Percentiles rank a stretch among this genome's conserved stretches.
Conservation (phyloP, 2,113 vertebrate species). For the Stictonetta naevosa region DNA sequence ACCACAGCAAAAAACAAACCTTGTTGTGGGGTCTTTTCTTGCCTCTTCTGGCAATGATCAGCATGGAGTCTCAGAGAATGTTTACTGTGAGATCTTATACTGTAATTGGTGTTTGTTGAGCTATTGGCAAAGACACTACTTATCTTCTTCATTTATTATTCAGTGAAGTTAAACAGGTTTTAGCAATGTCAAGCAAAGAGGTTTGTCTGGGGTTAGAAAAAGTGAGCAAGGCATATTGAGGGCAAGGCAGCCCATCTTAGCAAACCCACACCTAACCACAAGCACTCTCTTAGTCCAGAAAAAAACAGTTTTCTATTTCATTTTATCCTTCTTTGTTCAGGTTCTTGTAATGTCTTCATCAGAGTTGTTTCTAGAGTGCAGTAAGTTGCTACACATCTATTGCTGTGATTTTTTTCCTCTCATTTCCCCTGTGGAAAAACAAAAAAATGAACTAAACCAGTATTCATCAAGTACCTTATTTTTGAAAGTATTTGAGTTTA, state of each 20-base stretch:
- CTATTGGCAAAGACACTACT: background rate
- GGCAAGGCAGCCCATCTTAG: background rate
- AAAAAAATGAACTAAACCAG: fast-evolving
- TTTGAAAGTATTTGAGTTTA: background rate
- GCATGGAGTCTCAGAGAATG: background rate
- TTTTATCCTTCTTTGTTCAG: background rate
- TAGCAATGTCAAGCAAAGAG: background rate
- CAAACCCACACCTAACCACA: background rate
- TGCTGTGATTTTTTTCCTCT: background rate
- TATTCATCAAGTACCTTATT: background rate
- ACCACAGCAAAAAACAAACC: background rate
- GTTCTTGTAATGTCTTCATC: background rate
- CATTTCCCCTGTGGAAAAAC: background rate
- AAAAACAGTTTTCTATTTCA: background rate
- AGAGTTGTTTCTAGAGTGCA: background rate
- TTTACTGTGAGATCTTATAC: background rate
- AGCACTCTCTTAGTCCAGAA: background rate
- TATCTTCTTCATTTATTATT: background rate
- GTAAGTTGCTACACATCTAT: background rate
- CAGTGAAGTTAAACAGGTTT: background rate
- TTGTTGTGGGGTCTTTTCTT: background rate
- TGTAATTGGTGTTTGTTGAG: background rate
- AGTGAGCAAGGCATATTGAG: background rate
- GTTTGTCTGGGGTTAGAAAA: background rate
- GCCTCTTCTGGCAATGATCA: background rate